These are phyloP conservation scores for Maniola jurtina DNA, from an alignment of 1,140 invertebrate genomes.

Conservation along the genomic window DNA sequence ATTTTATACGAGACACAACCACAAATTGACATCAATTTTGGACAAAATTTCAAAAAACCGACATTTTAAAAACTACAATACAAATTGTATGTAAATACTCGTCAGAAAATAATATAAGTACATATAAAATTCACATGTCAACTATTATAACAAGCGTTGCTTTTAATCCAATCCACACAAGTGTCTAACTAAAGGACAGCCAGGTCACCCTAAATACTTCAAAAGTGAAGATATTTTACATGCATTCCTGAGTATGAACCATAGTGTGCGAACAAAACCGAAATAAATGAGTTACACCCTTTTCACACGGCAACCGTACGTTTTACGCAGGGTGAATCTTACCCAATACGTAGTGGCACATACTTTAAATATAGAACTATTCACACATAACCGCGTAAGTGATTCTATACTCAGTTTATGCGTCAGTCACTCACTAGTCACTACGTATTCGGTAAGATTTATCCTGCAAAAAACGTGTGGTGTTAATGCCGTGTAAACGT, in stretches of 20 bases:
- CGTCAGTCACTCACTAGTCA: too few species aligned
- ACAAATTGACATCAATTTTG: constrained; percentile 32
- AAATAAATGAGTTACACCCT: not conserved
- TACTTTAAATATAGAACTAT: too few species aligned
- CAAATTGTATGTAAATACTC: not conserved
- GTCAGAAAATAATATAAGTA: constrained; percentile 1
- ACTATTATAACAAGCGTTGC: constrained; percentile 5
- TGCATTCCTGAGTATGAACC: constrained; percentile 26
- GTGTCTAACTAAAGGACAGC: constrained; percentile 10
- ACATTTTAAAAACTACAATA: not conserved
- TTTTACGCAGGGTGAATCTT: too few species aligned
- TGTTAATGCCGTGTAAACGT: too few species aligned
- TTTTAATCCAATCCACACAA: constrained; percentile 14
- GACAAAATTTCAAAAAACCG: not conserved
- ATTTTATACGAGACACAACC: constrained; percentile 32
- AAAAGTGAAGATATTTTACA: constrained; percentile 24
- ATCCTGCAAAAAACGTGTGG: too few species aligned
- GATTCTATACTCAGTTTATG: too few species aligned
- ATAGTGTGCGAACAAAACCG: constrained; percentile 8
- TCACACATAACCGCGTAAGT: too few species aligned
- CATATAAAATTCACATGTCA: constrained; percentile 5
- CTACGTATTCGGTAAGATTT: too few species aligned
- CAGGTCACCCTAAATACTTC: constrained; percentile 11
- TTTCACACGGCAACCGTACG: too few species aligned
- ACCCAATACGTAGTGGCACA: too few species aligned